A percentile compares a stretch with the other conserved stretches of the same genome.
phyloP scores from a whole-genome alignment of 2,797 vertebrate genomes.

The Mareca penelope region DNA sequence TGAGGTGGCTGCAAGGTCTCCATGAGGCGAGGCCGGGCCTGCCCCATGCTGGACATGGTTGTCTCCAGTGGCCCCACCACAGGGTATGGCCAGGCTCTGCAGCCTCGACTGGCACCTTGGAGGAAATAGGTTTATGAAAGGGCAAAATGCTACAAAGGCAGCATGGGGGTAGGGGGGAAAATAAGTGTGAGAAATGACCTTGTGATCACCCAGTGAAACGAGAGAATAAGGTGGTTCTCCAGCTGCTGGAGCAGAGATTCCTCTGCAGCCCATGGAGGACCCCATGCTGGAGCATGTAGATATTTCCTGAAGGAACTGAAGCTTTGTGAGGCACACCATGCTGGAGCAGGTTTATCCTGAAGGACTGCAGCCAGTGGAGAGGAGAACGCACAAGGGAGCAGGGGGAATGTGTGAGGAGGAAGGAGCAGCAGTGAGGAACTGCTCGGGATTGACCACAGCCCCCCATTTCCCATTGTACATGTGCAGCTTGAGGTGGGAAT shows the following conservation, averaged over 20 bases:
- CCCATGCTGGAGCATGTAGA: not conserved
- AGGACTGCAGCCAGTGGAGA: not conserved
- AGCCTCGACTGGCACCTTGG: not conserved
- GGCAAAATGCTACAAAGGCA: not conserved
- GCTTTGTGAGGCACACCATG: not conserved
- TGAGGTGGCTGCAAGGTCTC: not conserved
- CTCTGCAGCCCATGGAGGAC: not conserved
- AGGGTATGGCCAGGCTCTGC: not conserved
- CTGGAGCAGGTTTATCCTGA: not conserved
- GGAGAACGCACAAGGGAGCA: not conserved
- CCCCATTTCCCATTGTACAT: accelerated
- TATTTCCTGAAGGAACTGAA: not conserved
- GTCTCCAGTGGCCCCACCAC: not conserved
- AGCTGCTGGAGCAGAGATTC: not conserved
- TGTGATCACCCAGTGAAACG: not conserved
- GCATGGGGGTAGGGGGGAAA: not conserved
- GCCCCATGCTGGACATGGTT: accelerated
- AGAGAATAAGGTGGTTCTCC: not conserved
- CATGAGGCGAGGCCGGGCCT: not conserved
- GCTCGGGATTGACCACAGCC: not conserved
- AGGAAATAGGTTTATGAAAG: not conserved
- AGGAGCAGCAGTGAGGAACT: not conserved
- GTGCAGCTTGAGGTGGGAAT: accelerated
- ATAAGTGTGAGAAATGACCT: not conserved
- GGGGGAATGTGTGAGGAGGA: not conserved